Percentiles rank a stretch among this genome's conserved stretches.
Conservation (phyloP, 2,113 vertebrate genomes). For the Oncorhynchus tshawytscha region DNA sequence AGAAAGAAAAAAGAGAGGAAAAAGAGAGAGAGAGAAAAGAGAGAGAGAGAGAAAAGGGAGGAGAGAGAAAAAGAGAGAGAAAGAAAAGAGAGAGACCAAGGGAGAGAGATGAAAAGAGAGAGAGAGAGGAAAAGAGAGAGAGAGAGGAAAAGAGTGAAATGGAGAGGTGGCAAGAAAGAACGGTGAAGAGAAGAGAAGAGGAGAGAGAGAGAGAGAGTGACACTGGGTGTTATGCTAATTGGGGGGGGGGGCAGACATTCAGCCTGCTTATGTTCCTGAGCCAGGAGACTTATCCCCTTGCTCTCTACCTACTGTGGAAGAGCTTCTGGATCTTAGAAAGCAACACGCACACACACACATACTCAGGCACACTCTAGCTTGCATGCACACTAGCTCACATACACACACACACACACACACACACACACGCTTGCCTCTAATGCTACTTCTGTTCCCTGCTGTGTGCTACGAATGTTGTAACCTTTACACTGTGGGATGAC, state of each 20-base stretch:
- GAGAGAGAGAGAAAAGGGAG: no score
- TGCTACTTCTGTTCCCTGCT: neutral
- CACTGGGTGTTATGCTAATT: neutral
- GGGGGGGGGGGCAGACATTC: neutral
- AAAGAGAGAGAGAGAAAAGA: no score
- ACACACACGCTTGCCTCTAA: neutral
- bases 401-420: neutral
- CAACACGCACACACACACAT: neutral
- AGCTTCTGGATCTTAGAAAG: neutral
- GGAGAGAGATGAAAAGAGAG: neutral
- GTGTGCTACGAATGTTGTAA: neutral
- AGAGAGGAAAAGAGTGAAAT: neutral
- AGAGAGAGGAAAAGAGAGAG: no score
- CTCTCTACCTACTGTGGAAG: neutral
- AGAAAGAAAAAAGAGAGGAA: no score
- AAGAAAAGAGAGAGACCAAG: no score
- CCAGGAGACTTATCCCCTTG: neutral
- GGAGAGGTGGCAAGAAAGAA: neutral
- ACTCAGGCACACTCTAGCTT: neutral
- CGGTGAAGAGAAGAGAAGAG: neutral
- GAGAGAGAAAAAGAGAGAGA: no score
- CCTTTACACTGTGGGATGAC: neutral
- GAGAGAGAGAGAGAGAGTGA: neutral
- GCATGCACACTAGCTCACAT: neutral
- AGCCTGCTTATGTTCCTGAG: neutral